Evolutionary conservation across 2,113 vertebrate species (phyloP), one percentile per base, ranked within the genome.

Genomic region (Brevimyrus niger): DNA sequence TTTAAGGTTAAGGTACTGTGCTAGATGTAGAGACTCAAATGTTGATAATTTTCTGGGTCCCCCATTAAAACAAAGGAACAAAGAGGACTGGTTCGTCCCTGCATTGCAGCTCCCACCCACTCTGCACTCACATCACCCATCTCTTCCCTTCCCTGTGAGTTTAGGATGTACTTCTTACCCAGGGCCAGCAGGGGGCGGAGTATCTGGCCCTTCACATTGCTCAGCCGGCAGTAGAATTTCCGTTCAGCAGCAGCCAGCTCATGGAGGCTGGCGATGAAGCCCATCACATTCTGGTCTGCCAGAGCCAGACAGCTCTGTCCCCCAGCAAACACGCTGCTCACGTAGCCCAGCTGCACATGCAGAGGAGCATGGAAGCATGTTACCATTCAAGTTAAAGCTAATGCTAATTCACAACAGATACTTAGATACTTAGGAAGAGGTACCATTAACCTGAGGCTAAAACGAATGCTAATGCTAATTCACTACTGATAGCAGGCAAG

Each of bases 181-280:
- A 98, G 94, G 91, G 97, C 97, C 91, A 99, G 95, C 91, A 99
- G 96, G 87, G 98, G 98, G 92, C 96, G 96, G 11, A 99, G 94
- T 76, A 99, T 93, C 92, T 97, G 97, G 44, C 94, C 96, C 94
- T 98, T 99, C 90, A 98, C 91, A 90, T 94, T 95, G 3, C 96
- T 97, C 91, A 99, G 96, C 93, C 94, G 97, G 94, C 94, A 96
- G 95, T 99, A 99, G 95, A 97, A 98, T 91, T 93, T 96, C 92
- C 98, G 96, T 95, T 99, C 98, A 0, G 97, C 96, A 3, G 98
- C 94, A 2, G 97, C 98, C 93, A 99, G 94, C 92, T 99, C 98
- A 31, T 99, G 98, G 47, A 99, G 96, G 93, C 96, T 97, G 92
- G 97, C 97, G 38, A 98, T 98, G 92, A 98, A 98, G 88, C 97